A percentile compares a stretch with the other conserved stretches of the same genome.
Evolutionary conservation across 2,888 invertebrate genomes (phyloP).

Genomic region (Scaptomyza flava): DNA sequence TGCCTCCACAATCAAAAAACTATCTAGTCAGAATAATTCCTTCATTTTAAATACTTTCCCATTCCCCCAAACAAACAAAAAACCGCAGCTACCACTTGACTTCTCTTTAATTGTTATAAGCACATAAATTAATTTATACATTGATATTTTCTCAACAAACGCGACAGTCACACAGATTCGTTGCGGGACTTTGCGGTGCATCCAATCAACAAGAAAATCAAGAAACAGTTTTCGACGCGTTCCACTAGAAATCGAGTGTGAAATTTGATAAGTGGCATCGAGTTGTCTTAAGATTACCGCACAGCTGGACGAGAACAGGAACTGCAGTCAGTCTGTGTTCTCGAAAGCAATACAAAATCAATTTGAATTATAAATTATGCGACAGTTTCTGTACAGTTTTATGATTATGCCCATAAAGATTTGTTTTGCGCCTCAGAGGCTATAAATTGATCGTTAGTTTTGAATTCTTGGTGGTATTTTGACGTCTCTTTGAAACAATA

Average conservation of each 20-base stretch:
- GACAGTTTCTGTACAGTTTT: conserved; percentile 56
- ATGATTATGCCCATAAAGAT: conserved; percentile 51
- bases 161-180: conserved; percentile 43
- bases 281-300: conserved; percentile 54
- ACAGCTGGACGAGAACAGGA: conserved; percentile 38
- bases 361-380: conserved; percentile 46
- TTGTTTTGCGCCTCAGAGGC: conserved; percentile 29
- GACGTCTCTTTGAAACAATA: background rate
- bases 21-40: conserved; percentile 36
- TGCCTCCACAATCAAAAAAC: conserved; percentile 6
- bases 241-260: conserved; percentile 65
- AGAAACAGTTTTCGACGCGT: conserved; percentile 32
- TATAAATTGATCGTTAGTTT: conserved; percentile 25
- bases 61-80: background rate
- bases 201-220: conserved; percentile 29
- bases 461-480: conserved; percentile 12
- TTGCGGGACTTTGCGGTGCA: conserved; percentile 24
- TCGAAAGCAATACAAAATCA: conserved; percentile 21
- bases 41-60: conserved; percentile 1
- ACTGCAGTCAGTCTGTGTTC: conserved; percentile 7
- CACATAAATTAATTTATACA: conserved; percentile 35
- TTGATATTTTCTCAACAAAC: conserved; percentile 16
- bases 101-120: conserved; percentile 47
- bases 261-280: conserved; percentile 67
- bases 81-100: conserved; percentile 49